Base-by-base conservation (phyloP, 2,888 invertebrate genomes). In the Lepeophtheirus nordmannii region DNA sequence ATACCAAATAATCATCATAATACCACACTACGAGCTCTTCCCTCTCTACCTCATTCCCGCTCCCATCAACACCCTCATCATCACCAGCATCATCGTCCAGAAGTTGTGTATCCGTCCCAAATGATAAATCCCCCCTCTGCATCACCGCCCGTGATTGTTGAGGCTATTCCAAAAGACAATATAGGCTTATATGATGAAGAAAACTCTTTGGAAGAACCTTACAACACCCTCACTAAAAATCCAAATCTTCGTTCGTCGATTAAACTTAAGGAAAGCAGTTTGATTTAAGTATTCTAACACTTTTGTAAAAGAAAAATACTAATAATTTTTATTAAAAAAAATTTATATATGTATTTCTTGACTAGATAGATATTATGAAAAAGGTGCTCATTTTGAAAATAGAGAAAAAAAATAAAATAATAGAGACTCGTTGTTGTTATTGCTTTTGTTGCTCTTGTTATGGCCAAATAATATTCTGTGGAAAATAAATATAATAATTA, bases 261-360 rank as follows among this genome's bases (percentile, higher is more conserved):
- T 23, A 57, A 57, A 57, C 22, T 20, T n/a, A 57, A 57, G 14
- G 57, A 57, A n/a, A 57, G 57, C n/a, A 57, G 57, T n/a, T 57
- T 57, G 57, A 57, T 57, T 12, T 57, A 30, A 57, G 30, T 30
- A 7, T 30, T 30, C 7, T 30, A 30, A n/a, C n/a, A n/a, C n/a
- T n/a, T n/a, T n/a, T n/a, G n/a, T n/a, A n/a, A n/a, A n/a, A n/a
- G n/a, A n/a, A n/a, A n/a, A n/a, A n/a, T n/a, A n/a, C n/a, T n/a
- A n/a, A n/a, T n/a, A n/a, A n/a, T n/a, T n/a, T n/a, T n/a, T n/a
- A n/a, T n/a, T n/a, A n/a, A n/a, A n/a, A n/a, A n/a, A n/a, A n/a
- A n/a, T n/a, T n/a, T n/a, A n/a, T n/a, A n/a, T n/a, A n/a, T n/a
- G n/a, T n/a, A n/a, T n/a, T n/a, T n/a, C n/a, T n/a, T n/a, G n/a